Conservation (phyloP, 2,113 vertebrate genomes). For the Oryzias javanicus region DNA sequence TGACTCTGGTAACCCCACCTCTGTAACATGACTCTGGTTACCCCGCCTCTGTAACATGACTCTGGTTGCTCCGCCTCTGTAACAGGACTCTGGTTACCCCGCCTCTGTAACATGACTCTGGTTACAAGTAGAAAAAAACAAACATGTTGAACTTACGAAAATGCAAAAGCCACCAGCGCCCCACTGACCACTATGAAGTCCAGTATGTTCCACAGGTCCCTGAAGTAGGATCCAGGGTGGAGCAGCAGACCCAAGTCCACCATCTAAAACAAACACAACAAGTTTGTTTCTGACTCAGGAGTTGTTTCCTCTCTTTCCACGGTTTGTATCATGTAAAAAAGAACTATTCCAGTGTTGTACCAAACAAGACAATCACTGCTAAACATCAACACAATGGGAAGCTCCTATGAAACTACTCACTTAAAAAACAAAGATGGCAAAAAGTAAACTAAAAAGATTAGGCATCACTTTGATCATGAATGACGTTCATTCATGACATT, state of each 20-base stretch:
- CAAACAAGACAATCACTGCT: too few species aligned
- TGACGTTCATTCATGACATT: too few species aligned
- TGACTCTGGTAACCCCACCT: too few species aligned
- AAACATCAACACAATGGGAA: too few species aligned
- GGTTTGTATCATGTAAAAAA: too few species aligned
- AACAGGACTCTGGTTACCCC: neutral
- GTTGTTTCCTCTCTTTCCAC: too few species aligned
- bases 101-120: neutral
- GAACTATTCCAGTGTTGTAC: too few species aligned
- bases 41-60: neutral
- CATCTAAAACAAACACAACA: slow-evolving; percentile 61
- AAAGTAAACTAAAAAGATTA: too few species aligned
- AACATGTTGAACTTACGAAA: slow-evolving; percentile 87
- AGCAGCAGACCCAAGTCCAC: slow-evolving; percentile 78
- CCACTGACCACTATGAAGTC: slow-evolving; percentile 99
- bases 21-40: too few species aligned
- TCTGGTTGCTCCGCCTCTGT: neutral
- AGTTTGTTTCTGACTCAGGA: neutral
- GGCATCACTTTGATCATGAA: too few species aligned
- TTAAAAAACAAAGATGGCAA: too few species aligned
- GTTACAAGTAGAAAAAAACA: neutral
- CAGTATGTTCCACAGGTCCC: slow-evolving; percentile 90
- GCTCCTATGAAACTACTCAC: too few species aligned
- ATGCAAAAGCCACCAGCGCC: slow-evolving; percentile 96
- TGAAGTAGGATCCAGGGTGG: slow-evolving; percentile 78